Percentiles rank a stretch among this genome's conserved stretches.
Conservation (phyloP, 2,797 vertebrate species). For the Gobio occitaniae region DNA sequence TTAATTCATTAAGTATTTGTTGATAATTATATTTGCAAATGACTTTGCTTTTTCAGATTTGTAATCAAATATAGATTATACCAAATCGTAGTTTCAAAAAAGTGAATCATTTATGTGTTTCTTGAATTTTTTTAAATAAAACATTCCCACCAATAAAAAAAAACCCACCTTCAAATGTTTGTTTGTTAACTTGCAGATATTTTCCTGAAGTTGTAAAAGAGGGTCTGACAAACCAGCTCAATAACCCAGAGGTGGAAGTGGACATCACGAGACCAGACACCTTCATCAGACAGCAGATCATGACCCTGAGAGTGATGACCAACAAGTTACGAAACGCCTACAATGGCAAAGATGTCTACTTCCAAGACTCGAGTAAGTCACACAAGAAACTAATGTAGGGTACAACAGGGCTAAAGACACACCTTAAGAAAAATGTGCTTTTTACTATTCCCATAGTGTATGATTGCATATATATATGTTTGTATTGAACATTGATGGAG, state of each 20-base stretch:
- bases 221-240: slow-evolving; percentile 95
- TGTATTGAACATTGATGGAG: too few species aligned
- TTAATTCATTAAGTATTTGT: neutral
- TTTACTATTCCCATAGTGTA: too few species aligned
- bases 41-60: neutral
- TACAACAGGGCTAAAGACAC: too few species aligned
- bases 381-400: neutral
- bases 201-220: slow-evolving; percentile 96
- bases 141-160: neutral
- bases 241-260: slow-evolving; percentile 96
- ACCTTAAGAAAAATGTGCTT: too few species aligned
- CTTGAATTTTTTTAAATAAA: neutral
- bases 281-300: slow-evolving; percentile 96
- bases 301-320: slow-evolving; percentile 96
- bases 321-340: slow-evolving; percentile 96
- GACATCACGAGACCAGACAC: slow-evolving; percentile 97
- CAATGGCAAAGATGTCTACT: slow-evolving; percentile 97
- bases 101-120: slow-evolving; percentile 12
- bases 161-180: neutral
- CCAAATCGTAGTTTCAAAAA: neutral
- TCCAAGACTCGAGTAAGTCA: slow-evolving; percentile 95
- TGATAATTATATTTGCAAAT: neutral
- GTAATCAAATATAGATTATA: slow-evolving; percentile 26
- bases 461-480: too few species aligned
- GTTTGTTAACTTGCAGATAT: slow-evolving; percentile 78